These are phyloP conservation scores for Melanchra persicariae DNA, from an alignment of 2,888 invertebrate genomes.

Conservation along the genomic window DNA sequence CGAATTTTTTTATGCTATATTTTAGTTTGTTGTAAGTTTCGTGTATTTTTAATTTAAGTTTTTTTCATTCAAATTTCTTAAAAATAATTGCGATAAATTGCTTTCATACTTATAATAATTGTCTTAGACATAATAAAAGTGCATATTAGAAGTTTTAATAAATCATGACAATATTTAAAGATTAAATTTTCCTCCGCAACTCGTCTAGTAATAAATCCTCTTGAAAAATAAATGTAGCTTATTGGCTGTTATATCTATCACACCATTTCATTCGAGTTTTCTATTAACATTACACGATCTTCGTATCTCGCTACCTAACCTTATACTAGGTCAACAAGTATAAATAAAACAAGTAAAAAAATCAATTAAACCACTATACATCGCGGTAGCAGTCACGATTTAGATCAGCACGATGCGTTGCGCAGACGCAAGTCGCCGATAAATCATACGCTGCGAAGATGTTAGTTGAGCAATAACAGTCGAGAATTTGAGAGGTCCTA, in stretches of 20 bases:
- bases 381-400: constrained; percentile 63
- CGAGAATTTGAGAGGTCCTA: constrained; percentile 34
- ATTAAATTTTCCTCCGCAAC: too few relatives aligned
- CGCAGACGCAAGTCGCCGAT: constrained; percentile 33
- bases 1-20: too few relatives aligned
- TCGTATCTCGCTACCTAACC: not conserved
- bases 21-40: too few relatives aligned
- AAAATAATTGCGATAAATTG: too few relatives aligned
- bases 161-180: too few relatives aligned
- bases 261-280: not conserved
- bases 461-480: constrained; percentile 32
- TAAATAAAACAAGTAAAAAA: constrained; percentile 52
- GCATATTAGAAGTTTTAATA: too few relatives aligned
- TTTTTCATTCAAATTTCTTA: too few relatives aligned
- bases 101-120: too few relatives aligned
- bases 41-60: too few relatives aligned
- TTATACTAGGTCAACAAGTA: constrained; percentile 22
- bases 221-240: not conserved
- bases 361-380: constrained; percentile 49
- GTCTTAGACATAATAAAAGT: too few relatives aligned
- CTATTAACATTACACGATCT: not conserved
- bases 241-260: not conserved
- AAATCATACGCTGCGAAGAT: constrained; percentile 41
- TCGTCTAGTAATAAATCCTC: not conserved
- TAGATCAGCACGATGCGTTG: constrained; percentile 55